Evolutionary conservation across 2,797 vertebrate genomes (phyloP), one percentile per base, ranked within the genome.

Genomic region (Setipinna tenuifilis): DNA sequence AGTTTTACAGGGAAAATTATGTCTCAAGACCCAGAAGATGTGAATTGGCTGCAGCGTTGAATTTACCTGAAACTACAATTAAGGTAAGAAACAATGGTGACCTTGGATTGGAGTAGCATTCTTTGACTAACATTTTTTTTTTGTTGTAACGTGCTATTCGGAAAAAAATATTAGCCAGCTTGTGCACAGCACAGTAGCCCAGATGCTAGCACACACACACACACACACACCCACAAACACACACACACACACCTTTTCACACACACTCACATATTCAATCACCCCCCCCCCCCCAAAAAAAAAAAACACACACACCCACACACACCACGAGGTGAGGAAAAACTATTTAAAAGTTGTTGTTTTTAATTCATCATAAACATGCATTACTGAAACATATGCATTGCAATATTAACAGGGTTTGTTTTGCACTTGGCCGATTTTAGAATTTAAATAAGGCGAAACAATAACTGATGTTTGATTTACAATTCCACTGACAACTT

Each of bases 31-130:
- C 98, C 23, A 95, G 98, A 89, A 97, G 98, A 91, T 99, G 98
- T 91, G 98, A 99, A 93, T 89, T 99, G 90, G 98, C 98, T 17
- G 98, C 98, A 0, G 96, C 98, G 61, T 95, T 99, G 88, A 99
- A 99, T 89, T 96, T 99, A 65, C 98, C 98, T 2, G 98, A 99
- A 94, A 99, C 98, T 58, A 99, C 98, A 62, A 99, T 99, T 90
- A 99, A 99, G 98, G 98, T 99, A 94, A 16, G 83, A 75, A 87
- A 75, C 81, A 0, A 85, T 90, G 31, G 19, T 78, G 25, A 17
- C 1, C 23, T 17, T 78, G 71, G 35, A 7, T 35, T 17, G 19
- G 21, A 78, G 16, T 41, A 11, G n/a, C 61, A 86, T 62, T 12
- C 19, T 84, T 87, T 85, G 90, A 86, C 87, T 86, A 10, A 54